phyloP scores from a whole-genome alignment of 2,888 invertebrate genomes.

The Fabriciana adippe region DNA sequence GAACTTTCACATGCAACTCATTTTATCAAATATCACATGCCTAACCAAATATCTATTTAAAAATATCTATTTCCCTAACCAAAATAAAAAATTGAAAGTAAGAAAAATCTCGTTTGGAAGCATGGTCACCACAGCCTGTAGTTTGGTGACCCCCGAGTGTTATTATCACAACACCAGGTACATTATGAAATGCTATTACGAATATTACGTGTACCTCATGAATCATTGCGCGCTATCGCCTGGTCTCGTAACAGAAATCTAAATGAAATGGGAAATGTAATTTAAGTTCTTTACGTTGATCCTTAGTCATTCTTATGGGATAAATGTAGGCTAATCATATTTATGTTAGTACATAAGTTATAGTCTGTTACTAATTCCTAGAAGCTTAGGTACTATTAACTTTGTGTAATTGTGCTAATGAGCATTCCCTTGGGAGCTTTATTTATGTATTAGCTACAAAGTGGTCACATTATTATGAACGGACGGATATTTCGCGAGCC shows the following conservation, averaged over 20 bases:
- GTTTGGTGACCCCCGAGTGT: conserved; percentile 10
- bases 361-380: neutral
- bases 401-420: too few relatives aligned
- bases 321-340: conserved; percentile 13
- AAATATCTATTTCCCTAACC: too few relatives aligned
- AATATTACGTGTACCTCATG: conserved; percentile 21
- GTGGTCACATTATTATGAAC: too few relatives aligned
- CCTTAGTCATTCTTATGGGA: conserved; percentile 9
- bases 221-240: conserved; percentile 15
- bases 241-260: neutral
- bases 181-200: conserved; percentile 30
- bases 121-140: neutral
- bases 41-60: too few relatives aligned
- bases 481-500: too few relatives aligned
- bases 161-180: conserved; percentile 14
- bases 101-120: neutral
- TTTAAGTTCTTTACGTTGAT: neutral
- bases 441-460: too few relatives aligned
- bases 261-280: conserved; percentile 4
- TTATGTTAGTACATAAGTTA: neutral
- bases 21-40: too few relatives aligned
- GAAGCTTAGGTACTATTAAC: neutral
- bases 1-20: too few relatives aligned
- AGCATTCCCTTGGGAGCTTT: too few relatives aligned
- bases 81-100: neutral